Conservation (phyloP, 2,113 vertebrate genomes). For the Arothron firmamentum region DNA sequence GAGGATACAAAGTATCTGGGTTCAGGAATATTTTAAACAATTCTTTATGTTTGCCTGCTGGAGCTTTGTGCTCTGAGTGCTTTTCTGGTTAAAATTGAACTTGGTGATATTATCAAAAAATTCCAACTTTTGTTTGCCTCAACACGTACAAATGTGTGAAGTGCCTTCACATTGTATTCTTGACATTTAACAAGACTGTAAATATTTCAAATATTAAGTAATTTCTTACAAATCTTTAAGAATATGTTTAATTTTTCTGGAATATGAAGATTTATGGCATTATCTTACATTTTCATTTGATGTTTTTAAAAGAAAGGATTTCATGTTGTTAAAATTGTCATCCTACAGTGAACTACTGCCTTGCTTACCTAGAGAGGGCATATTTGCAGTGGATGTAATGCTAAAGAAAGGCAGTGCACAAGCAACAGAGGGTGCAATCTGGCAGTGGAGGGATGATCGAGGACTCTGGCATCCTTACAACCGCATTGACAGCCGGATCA, state of each 20-base stretch:
- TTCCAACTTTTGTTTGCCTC: too few species aligned
- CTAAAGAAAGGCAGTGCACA: constrained; percentile 97
- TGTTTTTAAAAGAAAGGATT: not conserved
- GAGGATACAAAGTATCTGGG: too few species aligned
- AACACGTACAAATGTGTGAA: not conserved
- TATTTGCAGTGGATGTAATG: constrained; percentile 98
- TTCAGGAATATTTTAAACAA: too few species aligned
- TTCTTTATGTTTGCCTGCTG: too few species aligned
- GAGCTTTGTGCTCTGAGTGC: too few species aligned
- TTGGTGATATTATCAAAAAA: not conserved
- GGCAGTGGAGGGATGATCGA: constrained; percentile 98
- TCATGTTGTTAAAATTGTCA: not conserved
- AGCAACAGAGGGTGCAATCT: constrained; percentile 94
- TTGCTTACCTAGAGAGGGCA: constrained; percentile 96
- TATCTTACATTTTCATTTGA: not conserved
- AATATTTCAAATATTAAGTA: too few species aligned
- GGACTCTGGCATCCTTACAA: constrained; percentile 99
- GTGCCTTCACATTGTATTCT: not conserved
- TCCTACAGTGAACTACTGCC: constrained; percentile 92
- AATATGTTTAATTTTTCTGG: too few species aligned
- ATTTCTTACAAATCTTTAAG: too few species aligned
- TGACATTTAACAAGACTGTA: too few species aligned
- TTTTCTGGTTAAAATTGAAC: not conserved
- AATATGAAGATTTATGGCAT: not conserved
- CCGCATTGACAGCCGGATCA: constrained; percentile 98